phyloP scores from a whole-genome alignment of 2,888 invertebrate genomes.

The Galerucella pusilla region DNA sequence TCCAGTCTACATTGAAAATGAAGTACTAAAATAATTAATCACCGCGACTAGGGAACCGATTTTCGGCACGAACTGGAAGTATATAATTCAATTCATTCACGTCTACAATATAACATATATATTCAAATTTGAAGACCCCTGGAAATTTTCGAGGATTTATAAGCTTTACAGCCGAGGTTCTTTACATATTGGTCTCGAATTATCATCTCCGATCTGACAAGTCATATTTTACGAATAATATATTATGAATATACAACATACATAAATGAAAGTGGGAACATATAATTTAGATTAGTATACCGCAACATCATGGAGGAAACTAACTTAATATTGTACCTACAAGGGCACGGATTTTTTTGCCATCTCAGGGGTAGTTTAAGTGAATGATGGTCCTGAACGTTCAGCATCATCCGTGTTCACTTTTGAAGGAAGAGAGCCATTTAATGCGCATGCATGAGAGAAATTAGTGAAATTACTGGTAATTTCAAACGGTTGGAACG shows the following conservation, averaged over 20 bases:
- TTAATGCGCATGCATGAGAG: no score
- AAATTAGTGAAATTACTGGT: no score
- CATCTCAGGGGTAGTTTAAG: no score
- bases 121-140: background rate
- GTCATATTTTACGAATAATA: slow-evolving; percentile 29
- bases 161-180: slow-evolving; percentile 19
- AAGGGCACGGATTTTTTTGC: no score
- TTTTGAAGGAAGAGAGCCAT: no score
- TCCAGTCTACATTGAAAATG: background rate
- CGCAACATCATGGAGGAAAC: background rate
- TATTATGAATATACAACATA: slow-evolving; percentile 11
- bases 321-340: no score
- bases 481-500: no score
- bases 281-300: slow-evolving; percentile 15
- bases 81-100: slow-evolving; percentile 11
- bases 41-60: background rate
- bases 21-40: background rate
- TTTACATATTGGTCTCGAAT: slow-evolving; percentile 29
- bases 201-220: slow-evolving; percentile 29
- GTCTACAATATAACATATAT: slow-evolving; percentile 3
- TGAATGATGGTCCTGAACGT: no score
- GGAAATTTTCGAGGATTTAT: slow-evolving; percentile 21
- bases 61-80: background rate
- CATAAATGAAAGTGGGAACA: background rate
- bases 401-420: no score